phyloP scores from a whole-genome alignment of 2,888 invertebrate genomes.

The Aproaerema taeniolella region DNA sequence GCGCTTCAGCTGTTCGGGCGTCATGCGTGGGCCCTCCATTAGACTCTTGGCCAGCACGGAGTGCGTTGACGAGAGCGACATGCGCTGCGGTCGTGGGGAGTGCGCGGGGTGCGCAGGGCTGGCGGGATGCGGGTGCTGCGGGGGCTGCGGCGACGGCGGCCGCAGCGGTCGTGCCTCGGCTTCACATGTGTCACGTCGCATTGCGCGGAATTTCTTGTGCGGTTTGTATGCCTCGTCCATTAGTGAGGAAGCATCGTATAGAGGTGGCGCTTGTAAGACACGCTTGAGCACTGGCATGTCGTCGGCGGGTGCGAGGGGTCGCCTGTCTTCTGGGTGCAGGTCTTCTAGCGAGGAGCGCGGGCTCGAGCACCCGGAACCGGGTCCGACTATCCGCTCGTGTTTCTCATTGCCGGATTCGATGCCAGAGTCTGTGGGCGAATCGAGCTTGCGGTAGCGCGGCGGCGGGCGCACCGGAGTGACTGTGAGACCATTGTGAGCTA shows the following conservation, averaged over 20 bases:
- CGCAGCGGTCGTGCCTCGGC: constrained; percentile 76
- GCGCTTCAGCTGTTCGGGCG: constrained; percentile 93
- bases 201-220: constrained; percentile 95
- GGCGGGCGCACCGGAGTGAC: constrained; percentile 82
- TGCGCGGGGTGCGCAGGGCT: constrained; percentile 66
- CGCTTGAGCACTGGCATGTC: constrained; percentile 97
- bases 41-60: constrained; percentile 93
- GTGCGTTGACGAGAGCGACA: constrained; percentile 88
- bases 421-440: constrained; percentile 95
- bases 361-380: constrained; percentile 89
- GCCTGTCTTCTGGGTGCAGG: constrained; percentile 78
- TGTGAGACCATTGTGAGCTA: constrained; percentile 84
- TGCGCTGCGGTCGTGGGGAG: constrained; percentile 72
- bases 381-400: constrained; percentile 83
- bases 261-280: constrained; percentile 93
- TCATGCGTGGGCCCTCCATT: constrained; percentile 96
- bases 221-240: constrained; percentile 98
- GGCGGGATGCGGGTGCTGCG: constrained; percentile 56
- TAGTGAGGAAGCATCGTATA: constrained; percentile 92
- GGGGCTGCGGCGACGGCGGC: constrained; percentile 73
- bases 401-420: constrained; percentile 96
- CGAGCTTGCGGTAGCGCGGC: constrained; percentile 88
- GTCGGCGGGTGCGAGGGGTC: constrained; percentile 80
- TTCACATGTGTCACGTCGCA: constrained; percentile 89
- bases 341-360: constrained; percentile 91